Evolutionary conservation across 2,113 vertebrate species (phyloP).

Genomic region (Prochilodus magdalenae): DNA sequence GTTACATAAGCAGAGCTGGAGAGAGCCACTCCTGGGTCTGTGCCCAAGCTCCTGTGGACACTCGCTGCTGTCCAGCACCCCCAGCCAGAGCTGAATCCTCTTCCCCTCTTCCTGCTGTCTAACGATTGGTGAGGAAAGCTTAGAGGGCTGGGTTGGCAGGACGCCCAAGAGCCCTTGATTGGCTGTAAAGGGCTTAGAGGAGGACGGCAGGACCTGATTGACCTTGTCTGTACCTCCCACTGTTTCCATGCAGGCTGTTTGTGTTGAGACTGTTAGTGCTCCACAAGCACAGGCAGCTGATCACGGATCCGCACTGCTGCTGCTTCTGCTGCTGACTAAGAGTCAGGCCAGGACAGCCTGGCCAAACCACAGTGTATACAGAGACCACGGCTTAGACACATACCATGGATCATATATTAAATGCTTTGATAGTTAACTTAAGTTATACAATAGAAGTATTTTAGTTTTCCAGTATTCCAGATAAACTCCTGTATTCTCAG

Average conservation of each 20-base stretch:
- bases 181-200: conserved; percentile 1
- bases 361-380: neutral
- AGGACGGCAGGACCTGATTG: neutral
- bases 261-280: conserved; percentile 10
- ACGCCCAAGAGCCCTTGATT: conserved; percentile 44
- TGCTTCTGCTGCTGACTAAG: conserved; percentile 23
- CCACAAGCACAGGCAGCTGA: conserved; percentile 29
- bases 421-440: no score
- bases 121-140: conserved; percentile 28
- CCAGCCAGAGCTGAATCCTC: conserved; percentile 53
- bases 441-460: no score
- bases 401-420: no score
- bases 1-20: neutral
- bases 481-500: no score
- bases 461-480: no score
- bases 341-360: neutral
- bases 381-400: neutral
- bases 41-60: conserved; percentile 26
- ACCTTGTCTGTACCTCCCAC: conserved; percentile 18
- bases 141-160: neutral
- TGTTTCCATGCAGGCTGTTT: conserved; percentile 23
- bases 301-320: conserved; percentile 26
- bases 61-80: conserved; percentile 53
- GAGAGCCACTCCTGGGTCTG: neutral
- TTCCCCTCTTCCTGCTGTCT: conserved; percentile 54